Evolutionary conservation across 2,888 invertebrate genomes (phyloP), one percentile per base, ranked within the genome.

Genomic region (Gymnocheta viridis): DNA sequence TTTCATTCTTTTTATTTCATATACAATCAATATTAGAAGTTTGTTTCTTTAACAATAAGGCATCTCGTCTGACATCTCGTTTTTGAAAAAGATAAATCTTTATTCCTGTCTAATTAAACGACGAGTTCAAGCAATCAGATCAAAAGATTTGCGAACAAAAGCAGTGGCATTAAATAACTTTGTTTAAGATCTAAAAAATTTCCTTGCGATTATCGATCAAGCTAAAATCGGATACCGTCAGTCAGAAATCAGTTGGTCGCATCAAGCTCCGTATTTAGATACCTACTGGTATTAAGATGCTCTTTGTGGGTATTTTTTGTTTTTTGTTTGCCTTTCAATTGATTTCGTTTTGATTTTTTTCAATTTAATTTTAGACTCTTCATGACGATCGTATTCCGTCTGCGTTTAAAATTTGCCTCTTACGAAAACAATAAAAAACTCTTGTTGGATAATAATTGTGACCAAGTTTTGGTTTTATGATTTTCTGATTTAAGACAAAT

Each of bases 371-470:
- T 51, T 9, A 38, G 29, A 54, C 44, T 62, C 29, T 74, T 51
- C 62, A n/a, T 62, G 51, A 62, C 17, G 51, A 74, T 51, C 27
- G 49, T 27, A 49, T 38, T 73, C 27, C 47, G 38, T 41, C 3
- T 29, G 41, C 12, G 38, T 51, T 64, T 62, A 19, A 54, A 38
- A 49, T 29, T 62, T 74, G 64, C 38, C 47, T 73, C 60, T 73
- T 73, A 54, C 41, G 24, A 60, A 32, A 72, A 6, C 24, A 29
- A 24, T 14, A 35, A 66, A 29, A 66, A 32, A 17, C 35, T 35
- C 66, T 24, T 56, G 32, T 76, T 76, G 17, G 27, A 47, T 76
- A 76, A 56, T 32, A 76, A 35, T 54, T 54, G n/a, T 62, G 70
- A 54, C 41, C 32, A 77, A 77, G 24, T 58, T 56, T 47, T 56